Evolutionary conservation across 1,140 invertebrate species (phyloP).

Genomic region (Lepidurus apus): DNA sequence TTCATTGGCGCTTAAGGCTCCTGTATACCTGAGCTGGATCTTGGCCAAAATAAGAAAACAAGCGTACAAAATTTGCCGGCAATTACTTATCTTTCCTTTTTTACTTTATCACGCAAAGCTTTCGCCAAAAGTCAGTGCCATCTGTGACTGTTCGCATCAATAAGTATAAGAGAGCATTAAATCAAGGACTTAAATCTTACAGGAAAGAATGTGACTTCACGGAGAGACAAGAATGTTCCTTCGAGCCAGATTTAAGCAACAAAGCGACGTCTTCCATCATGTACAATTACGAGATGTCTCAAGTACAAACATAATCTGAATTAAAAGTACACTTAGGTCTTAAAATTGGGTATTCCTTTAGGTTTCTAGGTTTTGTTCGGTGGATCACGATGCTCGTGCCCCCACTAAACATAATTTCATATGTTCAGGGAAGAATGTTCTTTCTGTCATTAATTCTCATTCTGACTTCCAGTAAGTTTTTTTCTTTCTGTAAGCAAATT

Average conservation of each 20-base stretch:
- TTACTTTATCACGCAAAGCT: no score
- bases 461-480: background rate
- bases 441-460: background rate
- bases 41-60: no score
- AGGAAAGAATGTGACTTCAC: background rate
- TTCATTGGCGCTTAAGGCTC: background rate
- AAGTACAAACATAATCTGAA: background rate
- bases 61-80: no score
- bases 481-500: background rate
- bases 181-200: background rate
- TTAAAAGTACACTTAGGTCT: background rate
- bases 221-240: background rate
- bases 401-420: background rate
- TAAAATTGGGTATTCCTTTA: background rate
- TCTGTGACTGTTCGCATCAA: no score
- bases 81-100: no score
- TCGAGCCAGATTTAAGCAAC: background rate
- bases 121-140: no score
- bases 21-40: background rate
- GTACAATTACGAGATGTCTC: background rate
- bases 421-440: background rate
- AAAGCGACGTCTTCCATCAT: background rate
- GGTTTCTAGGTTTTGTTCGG: background rate
- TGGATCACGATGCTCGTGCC: background rate
- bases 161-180: background rate